A percentile compares a stretch with the other conserved stretches of the same genome.
Evolutionary conservation across 2,113 vertebrate species (phyloP).

Genomic region (Synodontis membranacea): DNA sequence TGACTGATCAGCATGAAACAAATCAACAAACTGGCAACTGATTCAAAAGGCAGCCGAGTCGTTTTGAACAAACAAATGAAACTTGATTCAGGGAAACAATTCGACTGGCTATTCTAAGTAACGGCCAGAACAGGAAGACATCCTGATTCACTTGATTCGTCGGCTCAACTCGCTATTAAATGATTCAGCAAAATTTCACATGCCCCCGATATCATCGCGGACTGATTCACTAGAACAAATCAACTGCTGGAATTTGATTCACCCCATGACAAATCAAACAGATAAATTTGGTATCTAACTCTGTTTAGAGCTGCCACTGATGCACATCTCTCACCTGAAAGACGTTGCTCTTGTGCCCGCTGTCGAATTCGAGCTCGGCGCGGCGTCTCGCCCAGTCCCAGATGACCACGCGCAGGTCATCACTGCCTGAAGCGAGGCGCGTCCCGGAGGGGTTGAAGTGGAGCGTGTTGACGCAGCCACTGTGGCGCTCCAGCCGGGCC

Average conservation of each 20-base stretch:
- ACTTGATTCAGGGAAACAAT: neutral
- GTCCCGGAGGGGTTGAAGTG: conserved; percentile 95
- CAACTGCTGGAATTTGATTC: no score
- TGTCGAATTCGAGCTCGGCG: conserved; percentile 90
- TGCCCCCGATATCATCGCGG: no score
- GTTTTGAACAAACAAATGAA: neutral
- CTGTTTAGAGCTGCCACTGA: neutral
- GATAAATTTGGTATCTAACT: neutral
- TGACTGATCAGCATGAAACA: no score
- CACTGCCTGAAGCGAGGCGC: conserved; percentile 90
- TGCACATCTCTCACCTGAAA: conserved; percentile 85
- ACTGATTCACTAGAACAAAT: neutral
- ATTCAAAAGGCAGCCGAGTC: neutral
- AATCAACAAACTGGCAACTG: neutral
- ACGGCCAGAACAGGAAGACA: neutral
- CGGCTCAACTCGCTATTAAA: neutral
- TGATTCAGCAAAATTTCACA: neutral
- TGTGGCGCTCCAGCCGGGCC: conserved; percentile 87
- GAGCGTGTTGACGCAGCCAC: conserved; percentile 94
- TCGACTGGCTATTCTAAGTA: neutral
- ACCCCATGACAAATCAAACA: neutral
- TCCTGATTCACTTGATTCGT: neutral
- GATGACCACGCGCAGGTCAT: conserved; percentile 91
- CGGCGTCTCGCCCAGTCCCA: conserved; percentile 91
- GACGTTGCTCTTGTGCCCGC: conserved; percentile 95